Percentiles rank a stretch among this genome's conserved stretches.
Conservation (phyloP, 2,888 invertebrate species). For the Cremastinae sp. region DNA sequence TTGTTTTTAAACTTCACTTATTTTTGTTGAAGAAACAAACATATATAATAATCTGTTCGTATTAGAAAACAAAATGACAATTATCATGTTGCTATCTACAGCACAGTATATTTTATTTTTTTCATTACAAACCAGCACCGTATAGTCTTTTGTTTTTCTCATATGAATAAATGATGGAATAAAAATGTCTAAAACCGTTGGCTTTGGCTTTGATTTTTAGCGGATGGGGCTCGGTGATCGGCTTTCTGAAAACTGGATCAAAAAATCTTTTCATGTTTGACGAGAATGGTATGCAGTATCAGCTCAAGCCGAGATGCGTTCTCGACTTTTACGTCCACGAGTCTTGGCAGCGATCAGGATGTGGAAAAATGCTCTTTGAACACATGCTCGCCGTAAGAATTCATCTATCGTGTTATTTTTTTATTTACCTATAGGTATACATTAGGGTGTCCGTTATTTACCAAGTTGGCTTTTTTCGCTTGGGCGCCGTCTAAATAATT, state of each 20-base stretch:
- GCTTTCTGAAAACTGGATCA: slow-evolving; percentile 93
- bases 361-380: slow-evolving; percentile 92
- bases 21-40: too few relatives aligned
- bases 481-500: too few relatives aligned
- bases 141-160: background rate
- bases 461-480: too few relatives aligned
- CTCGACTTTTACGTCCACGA: slow-evolving; percentile 96
- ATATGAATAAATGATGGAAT: background rate
- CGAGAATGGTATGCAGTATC: slow-evolving; percentile 85
- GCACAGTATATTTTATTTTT: too few relatives aligned
- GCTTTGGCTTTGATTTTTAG: slow-evolving; percentile 80
- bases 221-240: slow-evolving; percentile 87
- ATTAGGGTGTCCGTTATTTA: background rate
- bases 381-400: slow-evolving; percentile 89
- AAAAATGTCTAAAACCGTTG: background rate
- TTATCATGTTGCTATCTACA: too few relatives aligned
- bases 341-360: slow-evolving; percentile 91
- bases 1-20: too few relatives aligned
- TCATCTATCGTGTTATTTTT: slow-evolving; percentile 13
- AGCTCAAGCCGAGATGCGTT: slow-evolving; percentile 92
- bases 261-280: slow-evolving; percentile 95
- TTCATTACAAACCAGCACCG: too few relatives aligned
- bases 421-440: slow-evolving; percentile 12
- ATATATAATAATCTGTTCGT: too few relatives aligned
- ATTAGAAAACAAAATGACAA: too few relatives aligned